Base-by-base conservation (phyloP, 2,888 invertebrate species). In the Malthinus flaveolus region DNA sequence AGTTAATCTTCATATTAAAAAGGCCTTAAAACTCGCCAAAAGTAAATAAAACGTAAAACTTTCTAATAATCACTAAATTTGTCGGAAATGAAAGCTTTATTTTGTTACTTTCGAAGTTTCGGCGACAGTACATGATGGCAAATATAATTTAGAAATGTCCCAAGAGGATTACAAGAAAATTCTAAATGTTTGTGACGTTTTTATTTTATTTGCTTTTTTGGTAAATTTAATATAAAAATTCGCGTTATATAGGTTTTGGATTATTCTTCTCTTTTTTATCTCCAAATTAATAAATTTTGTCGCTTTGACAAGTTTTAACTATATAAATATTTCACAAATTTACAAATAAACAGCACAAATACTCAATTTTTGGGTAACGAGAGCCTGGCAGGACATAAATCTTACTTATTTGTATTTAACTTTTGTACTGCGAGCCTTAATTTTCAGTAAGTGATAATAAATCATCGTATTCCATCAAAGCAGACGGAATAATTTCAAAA, bases 21-120 rank as follows among this genome's bases (percentile, higher is more conserved):
- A 13, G 34, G 7, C 9, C 11, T n/a, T 13, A 15, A 11, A 34
- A 49, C 13, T 15, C 15, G 9, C 35, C 3, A 11, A 44, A 23
- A 36, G 45, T 44, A 62, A 66, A 66, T 58, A 60, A 66, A 64
- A 63, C 54, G 61, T 62, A 61, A 59, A 66, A 62, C 63, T 62
- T 66, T 56, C 56, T 65, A 59, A 65, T 66, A 64, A 63, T 58
- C 61, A 56, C 59, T 44, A 59, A 66, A 66, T 63, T 64, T 54
- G 53, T 59, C 56, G 47, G 56, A 48, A 55, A 64, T 56, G 58
- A 53, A 63, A 63, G 63, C 58, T 65, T 63, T 62, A 62, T 66
- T 66, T 61, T 64, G 60, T 59, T 56, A 63, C 62, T 56, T 54
- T 49, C 56, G 49, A 48, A 8, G 46, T 55, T 32, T 37, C 42